These are phyloP conservation scores for Chrysomallon squamiferum DNA, from an alignment of 1,140 invertebrate species.

Conservation along the genomic window DNA sequence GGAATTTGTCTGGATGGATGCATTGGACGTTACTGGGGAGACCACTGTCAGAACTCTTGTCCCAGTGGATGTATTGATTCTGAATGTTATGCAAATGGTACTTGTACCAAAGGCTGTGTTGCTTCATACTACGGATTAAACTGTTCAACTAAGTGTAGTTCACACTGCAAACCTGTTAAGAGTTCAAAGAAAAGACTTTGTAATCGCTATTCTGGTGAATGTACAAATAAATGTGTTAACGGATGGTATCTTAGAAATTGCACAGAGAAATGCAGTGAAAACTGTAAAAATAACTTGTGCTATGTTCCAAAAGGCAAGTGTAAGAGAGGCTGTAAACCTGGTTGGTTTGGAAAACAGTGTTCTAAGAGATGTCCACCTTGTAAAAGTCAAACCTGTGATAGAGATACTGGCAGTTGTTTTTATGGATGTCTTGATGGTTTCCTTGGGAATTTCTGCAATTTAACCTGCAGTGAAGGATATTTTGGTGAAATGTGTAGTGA, in stretches of 20 bases:
- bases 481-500: background rate
- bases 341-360: background rate
- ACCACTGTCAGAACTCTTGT: background rate
- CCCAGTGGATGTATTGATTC: background rate
- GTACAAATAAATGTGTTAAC: background rate
- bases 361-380: background rate
- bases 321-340: background rate
- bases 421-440: background rate
- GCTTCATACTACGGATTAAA: background rate
- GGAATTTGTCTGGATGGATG: conserved; percentile 3
- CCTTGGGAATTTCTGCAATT: background rate
- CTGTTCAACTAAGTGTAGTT: background rate
- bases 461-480: background rate
- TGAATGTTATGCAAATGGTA: background rate
- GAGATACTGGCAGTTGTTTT: no score
- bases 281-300: background rate
- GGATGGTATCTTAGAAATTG: background rate
- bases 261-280: background rate
- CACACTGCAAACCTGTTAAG: background rate
- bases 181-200: background rate
- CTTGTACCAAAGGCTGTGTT: background rate
- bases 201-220: background rate
- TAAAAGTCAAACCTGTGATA: background rate
- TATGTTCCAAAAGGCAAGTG: background rate
- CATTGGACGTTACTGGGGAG: background rate